Evolutionary conservation across 2,888 invertebrate genomes (phyloP).

Genomic region (Thera britannica): DNA sequence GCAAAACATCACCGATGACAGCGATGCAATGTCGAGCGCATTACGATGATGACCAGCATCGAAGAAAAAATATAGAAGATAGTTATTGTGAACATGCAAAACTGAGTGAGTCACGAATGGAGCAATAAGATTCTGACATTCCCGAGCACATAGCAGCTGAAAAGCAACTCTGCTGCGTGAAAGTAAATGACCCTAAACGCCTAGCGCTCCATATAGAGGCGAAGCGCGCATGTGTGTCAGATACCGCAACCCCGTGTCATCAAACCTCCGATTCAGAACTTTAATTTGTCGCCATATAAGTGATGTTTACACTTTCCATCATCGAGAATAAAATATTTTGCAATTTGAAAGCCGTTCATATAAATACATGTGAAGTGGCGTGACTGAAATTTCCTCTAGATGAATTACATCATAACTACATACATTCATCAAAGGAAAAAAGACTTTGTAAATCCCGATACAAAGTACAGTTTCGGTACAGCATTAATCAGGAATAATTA

Average conservation of each 20-base stretch:
- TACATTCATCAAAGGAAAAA: constrained; percentile 52
- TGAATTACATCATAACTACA: constrained; percentile 61
- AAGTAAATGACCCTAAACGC: constrained; percentile 76
- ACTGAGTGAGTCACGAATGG: constrained; percentile 18
- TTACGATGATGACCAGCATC: constrained; percentile 40
- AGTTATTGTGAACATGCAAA: constrained; percentile 8
- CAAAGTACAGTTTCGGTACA: constrained; percentile 63
- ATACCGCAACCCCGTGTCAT: constrained; percentile 38
- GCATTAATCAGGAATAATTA: constrained; percentile 66
- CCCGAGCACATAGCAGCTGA: constrained; percentile 52
- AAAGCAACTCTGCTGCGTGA: constrained; percentile 60
- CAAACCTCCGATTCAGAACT: constrained; percentile 46
- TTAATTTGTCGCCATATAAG: constrained; percentile 50
- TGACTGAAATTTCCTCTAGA: constrained; percentile 70
- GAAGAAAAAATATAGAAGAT: constrained; percentile 20
- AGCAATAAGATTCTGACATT: constrained; percentile 32
- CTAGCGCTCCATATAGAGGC: constrained; percentile 62
- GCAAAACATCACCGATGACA: constrained; percentile 44
- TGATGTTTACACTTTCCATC: constrained; percentile 49
- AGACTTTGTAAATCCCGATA: constrained; percentile 54
- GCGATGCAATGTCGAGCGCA: constrained; percentile 41
- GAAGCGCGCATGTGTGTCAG: constrained; percentile 27
- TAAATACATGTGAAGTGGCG: constrained; percentile 72
- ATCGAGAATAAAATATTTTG: constrained; percentile 49
- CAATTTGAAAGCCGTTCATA: constrained; percentile 55